A percentile compares a stretch with the other conserved stretches of the same genome.
These are phyloP conservation scores for Rhingia campestris DNA, from an alignment of 2,888 invertebrate species.

Conservation along the genomic window DNA sequence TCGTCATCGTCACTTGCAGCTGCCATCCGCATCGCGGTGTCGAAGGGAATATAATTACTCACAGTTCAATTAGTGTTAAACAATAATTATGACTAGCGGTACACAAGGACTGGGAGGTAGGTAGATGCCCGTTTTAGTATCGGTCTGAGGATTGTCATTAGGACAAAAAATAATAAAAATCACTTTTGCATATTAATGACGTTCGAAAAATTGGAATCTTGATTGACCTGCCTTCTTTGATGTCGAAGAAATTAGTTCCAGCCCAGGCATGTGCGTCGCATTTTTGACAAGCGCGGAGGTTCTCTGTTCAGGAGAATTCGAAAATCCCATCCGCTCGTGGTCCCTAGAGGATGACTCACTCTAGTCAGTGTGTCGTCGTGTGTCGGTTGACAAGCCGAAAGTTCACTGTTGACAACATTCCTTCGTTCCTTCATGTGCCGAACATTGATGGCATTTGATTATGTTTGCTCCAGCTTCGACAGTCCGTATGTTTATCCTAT, in stretches of 20 bases:
- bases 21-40: conserved; percentile 18
- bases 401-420: conserved; percentile 63
- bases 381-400: conserved; percentile 57
- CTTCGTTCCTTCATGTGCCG: conserved; percentile 35
- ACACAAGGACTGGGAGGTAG: conserved; percentile 14
- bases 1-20: conserved; percentile 61
- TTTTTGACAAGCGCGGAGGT: conserved; percentile 30
- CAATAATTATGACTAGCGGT: conserved; percentile 58
- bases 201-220: conserved; percentile 46
- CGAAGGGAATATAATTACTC: conserved; percentile 66
- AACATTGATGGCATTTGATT: conserved; percentile 68
- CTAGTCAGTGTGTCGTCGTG: conserved; percentile 5
- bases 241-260: conserved; percentile 56
- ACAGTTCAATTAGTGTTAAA: conserved; percentile 70
- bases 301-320: conserved; percentile 28
- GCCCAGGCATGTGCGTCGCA: conserved; percentile 45
- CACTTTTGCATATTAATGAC: conserved; percentile 65
- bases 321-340: neutral
- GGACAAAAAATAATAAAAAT: conserved; percentile 15
- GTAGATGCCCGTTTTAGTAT: conserved; percentile 12
- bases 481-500: conserved; percentile 58
- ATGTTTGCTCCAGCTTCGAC: conserved; percentile 65
- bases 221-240: conserved; percentile 70
- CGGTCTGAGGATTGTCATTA: conserved; percentile 62
- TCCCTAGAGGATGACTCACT: conserved; percentile 54